A percentile compares a stretch with the other conserved stretches of the same genome.
Evolutionary conservation across 2,113 vertebrate species (phyloP).

Genomic region (Odontesthes bonariensis): DNA sequence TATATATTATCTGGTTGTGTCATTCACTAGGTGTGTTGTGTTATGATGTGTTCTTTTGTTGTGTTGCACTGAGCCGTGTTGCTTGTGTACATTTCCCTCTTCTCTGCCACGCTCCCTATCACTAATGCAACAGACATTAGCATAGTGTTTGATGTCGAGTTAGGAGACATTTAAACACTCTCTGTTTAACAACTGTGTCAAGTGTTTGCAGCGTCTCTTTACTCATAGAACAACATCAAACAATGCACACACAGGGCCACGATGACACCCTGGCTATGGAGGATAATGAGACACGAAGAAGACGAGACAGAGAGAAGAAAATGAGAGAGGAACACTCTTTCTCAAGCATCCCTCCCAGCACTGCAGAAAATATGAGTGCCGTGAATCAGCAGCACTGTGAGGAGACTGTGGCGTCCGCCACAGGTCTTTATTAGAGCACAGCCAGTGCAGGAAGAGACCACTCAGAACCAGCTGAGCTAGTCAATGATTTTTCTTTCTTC

Average conservation of each 20-base stretch:
- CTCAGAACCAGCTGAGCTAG: not conserved
- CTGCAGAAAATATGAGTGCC: constrained; percentile 18
- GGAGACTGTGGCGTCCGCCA: constrained; percentile 26
- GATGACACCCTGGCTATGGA: constrained; percentile 48
- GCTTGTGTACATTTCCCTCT: constrained; percentile 57
- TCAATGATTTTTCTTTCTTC: not conserved
- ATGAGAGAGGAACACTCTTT: constrained; percentile 21
- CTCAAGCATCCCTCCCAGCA: constrained; percentile 1
- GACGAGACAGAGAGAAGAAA: constrained; percentile 65
- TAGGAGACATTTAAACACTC: constrained; percentile 82
- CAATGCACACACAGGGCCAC: constrained; percentile 70
- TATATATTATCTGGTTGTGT: constrained; percentile 61
- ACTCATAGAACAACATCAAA: constrained; percentile 83
- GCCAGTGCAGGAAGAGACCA: constrained; percentile 18
- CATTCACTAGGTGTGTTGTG: constrained; percentile 40
- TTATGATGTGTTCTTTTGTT: constrained; percentile 37
- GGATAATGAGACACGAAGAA: constrained; percentile 74
- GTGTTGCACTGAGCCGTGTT: constrained; percentile 30
- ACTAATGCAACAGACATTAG: constrained; percentile 82
- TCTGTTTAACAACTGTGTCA: constrained; percentile 83
- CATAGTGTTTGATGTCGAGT: constrained; percentile 85
- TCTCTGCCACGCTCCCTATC: constrained; percentile 65
- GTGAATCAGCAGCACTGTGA: constrained; percentile 42
- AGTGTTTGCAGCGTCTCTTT: constrained; percentile 81
- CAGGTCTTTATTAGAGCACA: constrained; percentile 42